Evolutionary conservation across 1,140 invertebrate genomes (phyloP), one percentile per base, ranked within the genome.

Genomic region (Danaus plexippus): DNA sequence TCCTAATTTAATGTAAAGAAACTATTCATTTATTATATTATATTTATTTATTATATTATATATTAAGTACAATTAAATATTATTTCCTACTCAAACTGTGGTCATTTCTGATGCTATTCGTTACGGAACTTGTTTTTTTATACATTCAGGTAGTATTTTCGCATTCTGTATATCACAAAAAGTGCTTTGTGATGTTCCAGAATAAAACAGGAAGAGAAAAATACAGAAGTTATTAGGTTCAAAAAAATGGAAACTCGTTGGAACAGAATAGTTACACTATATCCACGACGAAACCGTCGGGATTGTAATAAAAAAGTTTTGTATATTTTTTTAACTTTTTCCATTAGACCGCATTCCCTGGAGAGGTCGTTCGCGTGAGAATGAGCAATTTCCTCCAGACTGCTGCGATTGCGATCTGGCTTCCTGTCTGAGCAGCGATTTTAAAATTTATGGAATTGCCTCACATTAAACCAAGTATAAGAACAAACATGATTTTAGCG

Each of bases 321-420:
- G 71, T 80, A 71, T 80, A 81, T 80, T 77, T 81, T 80, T 85
- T 77, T 73, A 80, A 82, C 76, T 82, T 85, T 78, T 85, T 82
- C 79, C 77, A 82, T 82, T 82, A 85, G 73, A 76, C 59, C 74
- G 68, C 71, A 70, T 69, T 78, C 79, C 67, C 70, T 47, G 63
- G 77, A 73, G 75, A 67, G 67, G 71, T 66, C 69, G 69, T 68
- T 84, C 76, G 81, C 81, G 81, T 85, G 81, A 80, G 79, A 85
- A 85, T 83, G 80, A 85, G 81, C 81, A 85, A 85, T 85, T 85
- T 85, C 80, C 81, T 75, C 69, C 61, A 67, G 61, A 77, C 77
- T 71, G 77, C 74, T 71, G 64, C 78, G 81, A 85, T 85, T 83
- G 78, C 77, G 81, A 85, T 85, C 80, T 77, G 78, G 74, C 80